phyloP scores from a whole-genome alignment of 2,888 invertebrate genomes.

The Nephrotoma appendiculata region DNA sequence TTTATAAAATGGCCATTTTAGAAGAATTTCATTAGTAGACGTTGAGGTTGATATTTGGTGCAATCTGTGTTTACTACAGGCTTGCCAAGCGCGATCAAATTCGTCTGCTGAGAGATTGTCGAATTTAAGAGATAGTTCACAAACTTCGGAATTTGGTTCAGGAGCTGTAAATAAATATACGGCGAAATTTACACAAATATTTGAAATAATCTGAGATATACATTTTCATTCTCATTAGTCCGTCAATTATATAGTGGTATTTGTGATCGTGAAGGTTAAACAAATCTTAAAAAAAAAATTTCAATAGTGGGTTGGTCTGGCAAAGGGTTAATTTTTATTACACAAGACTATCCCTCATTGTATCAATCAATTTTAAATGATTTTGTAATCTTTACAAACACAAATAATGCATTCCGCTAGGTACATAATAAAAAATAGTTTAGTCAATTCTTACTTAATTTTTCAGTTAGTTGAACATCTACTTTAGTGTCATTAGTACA shows the following conservation, averaged over 20 bases:
- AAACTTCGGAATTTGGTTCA: neutral
- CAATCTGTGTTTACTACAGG: neutral
- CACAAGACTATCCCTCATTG: too few species aligned
- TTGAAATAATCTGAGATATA: neutral
- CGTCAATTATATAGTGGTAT: too few species aligned
- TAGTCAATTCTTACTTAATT: neutral
- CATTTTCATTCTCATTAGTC: too few species aligned
- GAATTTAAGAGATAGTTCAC: neutral
- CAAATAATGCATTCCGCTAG: too few species aligned
- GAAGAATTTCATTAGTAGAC: neutral
- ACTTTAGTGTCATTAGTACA: neutral
- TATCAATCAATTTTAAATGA: too few species aligned
- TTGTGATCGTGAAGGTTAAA: too few species aligned
- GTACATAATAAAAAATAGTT: too few species aligned
- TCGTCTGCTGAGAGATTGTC: neutral
- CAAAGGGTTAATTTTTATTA: too few species aligned
- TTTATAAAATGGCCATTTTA: neutral
- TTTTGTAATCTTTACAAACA: too few species aligned
- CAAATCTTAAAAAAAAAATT: too few species aligned
- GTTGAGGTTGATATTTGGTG: neutral
- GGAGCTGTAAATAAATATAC: neutral
- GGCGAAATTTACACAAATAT: neutral
- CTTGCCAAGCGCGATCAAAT: neutral
- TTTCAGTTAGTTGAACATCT: neutral
- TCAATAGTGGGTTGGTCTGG: too few species aligned